Percentiles rank a stretch among this genome's conserved stretches.
Evolutionary conservation across 1,140 invertebrate genomes (phyloP).

Genomic region (Halyomorpha halys): DNA sequence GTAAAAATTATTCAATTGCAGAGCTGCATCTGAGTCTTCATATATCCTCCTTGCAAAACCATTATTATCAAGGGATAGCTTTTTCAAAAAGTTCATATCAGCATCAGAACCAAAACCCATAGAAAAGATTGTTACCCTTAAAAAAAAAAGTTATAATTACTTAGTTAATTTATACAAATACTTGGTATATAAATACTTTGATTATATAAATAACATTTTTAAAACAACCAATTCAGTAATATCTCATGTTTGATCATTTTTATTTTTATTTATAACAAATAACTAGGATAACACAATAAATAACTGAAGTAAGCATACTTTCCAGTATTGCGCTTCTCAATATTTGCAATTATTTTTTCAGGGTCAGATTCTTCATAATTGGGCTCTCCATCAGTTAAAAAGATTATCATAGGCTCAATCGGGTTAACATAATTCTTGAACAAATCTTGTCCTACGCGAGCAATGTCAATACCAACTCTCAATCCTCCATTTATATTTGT

Average conservation of each 20-base stretch:
- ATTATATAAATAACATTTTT: not conserved
- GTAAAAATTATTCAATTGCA: slow-evolving; percentile 62
- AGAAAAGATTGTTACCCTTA: slow-evolving; percentile 42
- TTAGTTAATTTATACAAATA: no score
- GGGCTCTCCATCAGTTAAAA: slow-evolving; percentile 64
- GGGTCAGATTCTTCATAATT: slow-evolving; percentile 48
- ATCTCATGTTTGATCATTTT: no score
- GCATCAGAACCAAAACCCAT: slow-evolving; percentile 62
- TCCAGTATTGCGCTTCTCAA: slow-evolving; percentile 24
- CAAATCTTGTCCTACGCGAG: slow-evolving; percentile 35
- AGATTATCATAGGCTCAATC: slow-evolving; percentile 54
- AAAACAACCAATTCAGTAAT: not conserved
- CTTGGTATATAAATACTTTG: no score
- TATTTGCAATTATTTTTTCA: slow-evolving; percentile 41
- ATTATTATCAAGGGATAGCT: slow-evolving; percentile 50
- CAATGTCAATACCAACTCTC: slow-evolving; percentile 44
- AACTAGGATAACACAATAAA: no score
- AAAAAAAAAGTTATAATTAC: not conserved
- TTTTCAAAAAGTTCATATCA: slow-evolving; percentile 53
- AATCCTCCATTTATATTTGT: slow-evolving; percentile 56
- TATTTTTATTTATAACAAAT: no score
- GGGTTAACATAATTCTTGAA: slow-evolving; percentile 20
- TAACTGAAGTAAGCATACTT: no score
- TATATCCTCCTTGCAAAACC: slow-evolving; percentile 63
- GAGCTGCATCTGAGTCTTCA: slow-evolving; percentile 54